Conservation (phyloP, 1,140 invertebrate species). For the Leptinotarsa defecta region DNA sequence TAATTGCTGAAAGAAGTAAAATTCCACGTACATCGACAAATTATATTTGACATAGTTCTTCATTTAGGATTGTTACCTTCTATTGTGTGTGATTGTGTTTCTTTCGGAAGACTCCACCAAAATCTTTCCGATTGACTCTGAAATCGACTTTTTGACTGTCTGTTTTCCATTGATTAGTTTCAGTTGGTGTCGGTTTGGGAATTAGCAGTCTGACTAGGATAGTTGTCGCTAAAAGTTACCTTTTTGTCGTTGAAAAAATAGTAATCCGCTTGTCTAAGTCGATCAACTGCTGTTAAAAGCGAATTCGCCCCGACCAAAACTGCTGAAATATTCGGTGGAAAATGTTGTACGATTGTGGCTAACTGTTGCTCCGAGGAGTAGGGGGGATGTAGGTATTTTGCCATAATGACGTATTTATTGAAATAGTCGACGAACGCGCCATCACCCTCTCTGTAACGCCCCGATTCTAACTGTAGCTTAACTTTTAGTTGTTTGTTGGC, state of each 20-base stretch:
- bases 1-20: too few species aligned
- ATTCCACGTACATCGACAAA: too few species aligned
- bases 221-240: neutral
- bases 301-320: neutral
- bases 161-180: neutral
- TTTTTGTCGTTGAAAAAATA: neutral
- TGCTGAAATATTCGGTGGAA: neutral
- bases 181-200: neutral
- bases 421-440: slow-evolving; percentile 1
- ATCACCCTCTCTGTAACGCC: neutral
- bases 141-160: neutral
- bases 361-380: neutral
- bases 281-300: neutral
- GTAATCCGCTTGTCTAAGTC: neutral
- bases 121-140: neutral
- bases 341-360: neutral
- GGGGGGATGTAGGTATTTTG: neutral
- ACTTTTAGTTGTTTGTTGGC: neutral
- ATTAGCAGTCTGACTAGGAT: neutral
- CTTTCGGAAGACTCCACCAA: neutral
- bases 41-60: too few species aligned
- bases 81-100: too few species aligned
- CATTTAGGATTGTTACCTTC: too few species aligned
- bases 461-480: slow-evolving; percentile 1
- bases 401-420: neutral